Evolutionary conservation across 1,140 invertebrate genomes (phyloP), one percentile per base, ranked within the genome.

Genomic region (Hycleus phaleratus): DNA sequence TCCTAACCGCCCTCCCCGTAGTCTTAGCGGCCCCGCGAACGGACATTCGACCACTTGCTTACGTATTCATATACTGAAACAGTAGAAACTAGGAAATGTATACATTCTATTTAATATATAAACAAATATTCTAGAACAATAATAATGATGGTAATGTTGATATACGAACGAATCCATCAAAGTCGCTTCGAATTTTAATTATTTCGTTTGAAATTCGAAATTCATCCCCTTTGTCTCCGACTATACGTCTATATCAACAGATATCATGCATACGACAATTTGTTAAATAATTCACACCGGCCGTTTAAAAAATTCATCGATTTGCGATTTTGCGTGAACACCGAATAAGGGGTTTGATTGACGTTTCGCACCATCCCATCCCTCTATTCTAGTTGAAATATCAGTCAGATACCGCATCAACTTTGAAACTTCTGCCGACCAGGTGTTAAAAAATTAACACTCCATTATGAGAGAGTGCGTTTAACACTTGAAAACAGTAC

Each of bases 11-110:
- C 57, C 56, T 59, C 56, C 57, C 50, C 51, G 50, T 54, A 48
- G 52, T 56, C 53, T 56, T 60, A 56, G 49, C 58, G 52, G 52
- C 58, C 55, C 60, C 56, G 52, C 45, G 55, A 51, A 57, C 61
- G 61, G 64, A 60, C 59, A 61, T 52, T 64, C 65, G 63, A 54
- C 60, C 60, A 67, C 65, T 67, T 66, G 64, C 64, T 66, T 67
- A 67, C 57, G 54, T 56, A 67, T 67, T 65, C 65, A 65, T 65
- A 67, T 61, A 61, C 49, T 25, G 9, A 64, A 57, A 54, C 60
- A 51, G 32, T 32, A 32, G 32, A 32, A 32, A 4, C 32, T 5
- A 7, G 4, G 32, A 32, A 10, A 44, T 24, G 26, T 6, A 24
- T 32, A 18, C 18, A 32, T 32, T 32, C 7, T 32, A 32, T 5